Base-by-base conservation (phyloP, 2,888 invertebrate genomes). In the Lycophotia porphyrea region DNA sequence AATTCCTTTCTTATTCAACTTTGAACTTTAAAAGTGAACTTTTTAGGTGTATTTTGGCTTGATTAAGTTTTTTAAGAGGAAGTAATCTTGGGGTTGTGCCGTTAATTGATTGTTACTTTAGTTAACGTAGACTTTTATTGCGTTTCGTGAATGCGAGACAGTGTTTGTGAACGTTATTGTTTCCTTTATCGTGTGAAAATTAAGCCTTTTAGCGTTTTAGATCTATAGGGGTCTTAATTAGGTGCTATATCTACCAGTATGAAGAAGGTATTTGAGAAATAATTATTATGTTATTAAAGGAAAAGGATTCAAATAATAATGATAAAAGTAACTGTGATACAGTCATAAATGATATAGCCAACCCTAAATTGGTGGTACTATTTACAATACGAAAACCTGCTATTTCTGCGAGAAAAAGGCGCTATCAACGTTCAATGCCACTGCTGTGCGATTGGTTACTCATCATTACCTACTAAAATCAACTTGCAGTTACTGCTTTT, bases 71-170 rank as follows among this genome's bases (percentile, higher is more conserved):
- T 55, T 27, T 73, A 65, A 76, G 74, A 71, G 73, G 77, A 74
- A 90, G 88, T 87, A 90, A 92, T 92, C 87, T 90, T 88, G 85
- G 87, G 87, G 84, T 85, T 80, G 82, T 80, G 74, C 79, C 80
- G 86, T 91, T 93, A 93, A 93, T 93, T 93, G 91, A 92, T 93
- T 93, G 91, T 93, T 92, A 90, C 91, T 90, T 90, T 89, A 88
- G 89, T 89, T 89, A 89, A 88, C 85, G 88, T 74, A 71, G 89
- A 89, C 87, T 88, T 92, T 90, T 90, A 91, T 91, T 89, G 88
- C 81, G 78, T 74, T 84, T 73, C 49, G 67, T 69, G 73, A 74
- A 78, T 73, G 39, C 55, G 58, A 71, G 78, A 44, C 79, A 69
- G 83, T 84, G 84, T 85, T 87, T 83, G 84, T 81, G 69, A 72